Conservation (phyloP, 2,888 invertebrate genomes). For the Tenthredo scrophulariae region DNA sequence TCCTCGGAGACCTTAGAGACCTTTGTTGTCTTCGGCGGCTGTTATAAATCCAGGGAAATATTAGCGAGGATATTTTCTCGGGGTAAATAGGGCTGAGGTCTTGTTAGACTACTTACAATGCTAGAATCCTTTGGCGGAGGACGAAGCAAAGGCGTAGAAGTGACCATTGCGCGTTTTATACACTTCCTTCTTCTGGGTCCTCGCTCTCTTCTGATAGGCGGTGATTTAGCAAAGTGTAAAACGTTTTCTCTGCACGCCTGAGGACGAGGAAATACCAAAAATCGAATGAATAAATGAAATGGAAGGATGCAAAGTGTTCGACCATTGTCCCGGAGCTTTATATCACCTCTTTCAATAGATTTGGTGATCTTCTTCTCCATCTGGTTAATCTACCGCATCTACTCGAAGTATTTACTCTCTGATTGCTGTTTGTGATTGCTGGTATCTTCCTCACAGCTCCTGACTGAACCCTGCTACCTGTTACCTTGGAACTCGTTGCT, state of each 20-base stretch:
- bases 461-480: conserved; percentile 68
- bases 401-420: conserved; percentile 71
- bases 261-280: background rate
- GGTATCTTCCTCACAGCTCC: conserved; percentile 71
- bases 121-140: conserved; percentile 69
- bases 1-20: conserved; percentile 71
- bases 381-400: conserved; percentile 73
- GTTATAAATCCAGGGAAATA: background rate
- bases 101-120: conserved; percentile 64
- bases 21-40: conserved; percentile 68
- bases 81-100: background rate
- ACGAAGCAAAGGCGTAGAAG: conserved; percentile 74
- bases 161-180: conserved; percentile 76
- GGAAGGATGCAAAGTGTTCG: background rate
- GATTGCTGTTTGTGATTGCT: conserved; percentile 70
- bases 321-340: no score
- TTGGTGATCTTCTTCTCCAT: conserved; percentile 73
- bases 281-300: background rate
- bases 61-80: background rate
- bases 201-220: conserved; percentile 72
- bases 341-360: conserved; percentile 73
- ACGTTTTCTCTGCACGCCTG: conserved; percentile 77
- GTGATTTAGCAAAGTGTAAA: conserved; percentile 74
- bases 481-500: conserved; percentile 63
- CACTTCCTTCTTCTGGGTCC: conserved; percentile 75